Percentiles rank a stretch among this genome's conserved stretches.
Evolutionary conservation across 2,113 vertebrate species (phyloP).

Genomic region (Bettongia penicillata): DNA sequence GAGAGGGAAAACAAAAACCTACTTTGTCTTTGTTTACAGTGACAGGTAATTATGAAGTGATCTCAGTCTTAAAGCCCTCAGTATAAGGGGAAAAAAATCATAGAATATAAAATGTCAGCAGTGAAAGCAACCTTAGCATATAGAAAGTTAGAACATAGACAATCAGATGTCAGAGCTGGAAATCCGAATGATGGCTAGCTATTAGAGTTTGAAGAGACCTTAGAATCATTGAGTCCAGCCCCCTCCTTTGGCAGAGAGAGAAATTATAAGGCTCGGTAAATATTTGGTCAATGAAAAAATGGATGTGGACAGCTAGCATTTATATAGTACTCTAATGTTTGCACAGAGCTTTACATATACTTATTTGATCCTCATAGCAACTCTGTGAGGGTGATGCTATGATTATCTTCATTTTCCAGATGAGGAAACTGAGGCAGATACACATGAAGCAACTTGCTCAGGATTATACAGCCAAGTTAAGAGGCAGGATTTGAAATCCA

Average conservation of each 20-base stretch:
- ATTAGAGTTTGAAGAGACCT: not conserved
- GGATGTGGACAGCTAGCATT: not conserved
- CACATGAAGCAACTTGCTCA: not conserved
- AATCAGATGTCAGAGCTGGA: not conserved
- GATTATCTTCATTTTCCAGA: not conserved
- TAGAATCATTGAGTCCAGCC: not conserved
- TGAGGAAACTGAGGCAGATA: not conserved
- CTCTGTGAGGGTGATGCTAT: not conserved
- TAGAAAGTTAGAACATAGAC: not conserved
- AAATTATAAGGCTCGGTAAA: not conserved
- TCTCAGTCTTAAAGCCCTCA: not conserved
- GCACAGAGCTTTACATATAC: not conserved
- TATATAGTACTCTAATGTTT: not conserved
- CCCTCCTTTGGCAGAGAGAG: not conserved
- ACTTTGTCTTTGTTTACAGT: slow-evolving; percentile 4
- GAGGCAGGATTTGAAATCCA: not conserved
- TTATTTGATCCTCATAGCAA: not conserved
- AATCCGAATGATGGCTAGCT: not conserved
- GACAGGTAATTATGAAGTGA: slow-evolving; percentile 3
- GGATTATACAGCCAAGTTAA: not conserved
- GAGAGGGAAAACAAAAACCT: not conserved
- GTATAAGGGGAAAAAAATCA: not conserved
- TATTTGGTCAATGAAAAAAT: not conserved
- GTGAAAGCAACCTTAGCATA: not conserved
- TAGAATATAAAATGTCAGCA: not conserved